Base-by-base conservation (phyloP, 2,113 vertebrate genomes). In the Mesocricetus auratus region DNA sequence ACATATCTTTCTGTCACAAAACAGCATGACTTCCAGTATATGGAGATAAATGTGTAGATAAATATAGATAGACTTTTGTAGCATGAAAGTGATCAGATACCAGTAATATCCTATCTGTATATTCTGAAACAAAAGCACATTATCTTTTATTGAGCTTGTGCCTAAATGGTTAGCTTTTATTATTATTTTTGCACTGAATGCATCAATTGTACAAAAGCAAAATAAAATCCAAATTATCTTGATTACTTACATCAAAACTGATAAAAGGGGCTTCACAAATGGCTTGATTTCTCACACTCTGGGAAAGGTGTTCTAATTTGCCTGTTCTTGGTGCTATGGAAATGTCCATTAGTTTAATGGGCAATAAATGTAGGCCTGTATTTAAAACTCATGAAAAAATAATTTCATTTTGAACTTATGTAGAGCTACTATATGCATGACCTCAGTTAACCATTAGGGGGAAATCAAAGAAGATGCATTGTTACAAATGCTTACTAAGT, bases 331-430 rank as follows among this genome's bases (percentile, higher is more conserved):
- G 6, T 93, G 36, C n/a, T 88, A 7, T 71, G 11, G 29, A 92
- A 66, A 77, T 73, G 19, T 36, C 3, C 53, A 24, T n/a, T 64
- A 50, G 86, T 86, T 82, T 50, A 96, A 17, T 15, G 13, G 8
- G 22, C 31, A 58, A 50, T 21, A 91, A 78, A 91, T 64, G 7
- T 13, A 47, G 36, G 21, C 13, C 36, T 82, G 89, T 81, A 56
- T 45, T 94, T 56, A 96, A 69, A 79, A 36, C 31, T 33, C 78
- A 75, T 58, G 21, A 86, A 93, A 58, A 97, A 50, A 4, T 89
- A 11, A 36, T 91, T 89, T 88, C 22, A 39, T 83, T 60, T 60
- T 12, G 60, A 12, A 75, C 7, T 82, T 96, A 22, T 26, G 22
- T 60, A 33, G 29, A 94, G 3, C 16, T 86, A 39, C 58, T 56